Evolutionary conservation across 2,888 invertebrate species (phyloP).

Genomic region (Seira ritae): DNA sequence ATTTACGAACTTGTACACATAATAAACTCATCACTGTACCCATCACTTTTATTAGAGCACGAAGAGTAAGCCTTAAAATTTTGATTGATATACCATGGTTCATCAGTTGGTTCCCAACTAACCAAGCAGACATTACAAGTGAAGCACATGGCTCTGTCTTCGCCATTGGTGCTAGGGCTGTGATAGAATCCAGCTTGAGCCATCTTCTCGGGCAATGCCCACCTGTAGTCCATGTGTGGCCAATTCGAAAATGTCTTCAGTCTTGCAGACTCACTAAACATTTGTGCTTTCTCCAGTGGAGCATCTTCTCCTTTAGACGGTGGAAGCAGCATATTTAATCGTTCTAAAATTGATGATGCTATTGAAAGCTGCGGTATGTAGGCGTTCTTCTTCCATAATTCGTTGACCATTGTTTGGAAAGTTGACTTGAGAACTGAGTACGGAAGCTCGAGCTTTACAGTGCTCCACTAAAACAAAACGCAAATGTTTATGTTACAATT

Average conservation of each 20-base stretch:
- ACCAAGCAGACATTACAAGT: slow-evolving; percentile 96
- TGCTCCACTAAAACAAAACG: slow-evolving; percentile 85
- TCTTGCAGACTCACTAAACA: slow-evolving; percentile 96
- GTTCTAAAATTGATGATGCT: slow-evolving; percentile 91
- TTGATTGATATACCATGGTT: slow-evolving; percentile 96
- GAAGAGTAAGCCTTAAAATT: too few relatives aligned
- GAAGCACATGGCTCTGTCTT: slow-evolving; percentile 97
- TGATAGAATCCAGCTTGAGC: slow-evolving; percentile 98
- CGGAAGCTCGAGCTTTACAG: slow-evolving; percentile 88
- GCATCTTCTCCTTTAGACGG: slow-evolving; percentile 78
- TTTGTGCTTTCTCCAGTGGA: slow-evolving; percentile 77
- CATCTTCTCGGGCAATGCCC: slow-evolving; percentile 97
- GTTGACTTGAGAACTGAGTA: slow-evolving; percentile 87
- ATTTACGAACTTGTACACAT: background rate
- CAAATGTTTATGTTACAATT: too few relatives aligned
- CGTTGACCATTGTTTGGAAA: slow-evolving; percentile 86
- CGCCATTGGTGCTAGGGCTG: slow-evolving; percentile 91
- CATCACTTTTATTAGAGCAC: too few relatives aligned
- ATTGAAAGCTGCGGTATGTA: slow-evolving; percentile 91
- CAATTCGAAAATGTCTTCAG: slow-evolving; percentile 93
- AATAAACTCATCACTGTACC: background rate
- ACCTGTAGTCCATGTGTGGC: slow-evolving; percentile 96
- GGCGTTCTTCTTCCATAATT: slow-evolving; percentile 88
- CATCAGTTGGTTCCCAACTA: slow-evolving; percentile 97
- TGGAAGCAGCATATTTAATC: slow-evolving; percentile 86